A percentile compares a stretch with the other conserved stretches of the same genome.
These are phyloP conservation scores for Acrocephalus arundinaceus DNA, from an alignment of 2,113 vertebrate genomes.

Conservation along the genomic window DNA sequence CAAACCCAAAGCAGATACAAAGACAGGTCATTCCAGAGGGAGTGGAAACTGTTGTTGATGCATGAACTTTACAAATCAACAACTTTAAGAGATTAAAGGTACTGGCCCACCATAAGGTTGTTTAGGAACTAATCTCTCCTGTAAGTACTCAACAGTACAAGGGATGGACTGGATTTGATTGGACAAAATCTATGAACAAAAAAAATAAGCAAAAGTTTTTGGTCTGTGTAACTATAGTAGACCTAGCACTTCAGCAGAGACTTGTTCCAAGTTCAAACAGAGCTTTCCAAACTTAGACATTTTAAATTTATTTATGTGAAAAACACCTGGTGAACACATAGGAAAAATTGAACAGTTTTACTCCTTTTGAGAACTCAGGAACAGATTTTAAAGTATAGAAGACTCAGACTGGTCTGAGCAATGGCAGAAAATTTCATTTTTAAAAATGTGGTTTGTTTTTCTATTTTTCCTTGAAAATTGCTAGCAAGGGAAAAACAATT, in stretches of 20 bases:
- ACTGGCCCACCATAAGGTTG: neutral
- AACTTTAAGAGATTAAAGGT: neutral
- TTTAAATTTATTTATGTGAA: constrained; percentile 34
- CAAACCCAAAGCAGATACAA: constrained; percentile 11
- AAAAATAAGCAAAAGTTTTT: neutral
- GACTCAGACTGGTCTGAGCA: neutral
- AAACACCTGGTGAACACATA: constrained; percentile 54
- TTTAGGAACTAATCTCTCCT: constrained; percentile 15
- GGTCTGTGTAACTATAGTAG: neutral
- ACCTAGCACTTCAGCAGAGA: constrained; percentile 2
- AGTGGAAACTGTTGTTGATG: neutral
- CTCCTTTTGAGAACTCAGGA: neutral
- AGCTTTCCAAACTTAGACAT: constrained; percentile 18
- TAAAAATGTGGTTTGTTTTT: neutral
- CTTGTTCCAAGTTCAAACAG: neutral
- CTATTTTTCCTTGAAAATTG: neutral
- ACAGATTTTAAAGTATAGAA: neutral
- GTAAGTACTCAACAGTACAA: constrained; percentile 1
- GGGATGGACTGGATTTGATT: constrained; percentile 10
- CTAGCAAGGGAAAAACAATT: neutral
- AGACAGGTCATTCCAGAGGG: neutral
- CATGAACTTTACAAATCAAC: neutral
- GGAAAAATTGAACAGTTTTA: constrained; percentile 45
- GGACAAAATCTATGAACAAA: neutral
- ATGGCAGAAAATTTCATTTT: neutral